Conservation (phyloP, 2,888 invertebrate genomes). For the Melanargia galathea region DNA sequence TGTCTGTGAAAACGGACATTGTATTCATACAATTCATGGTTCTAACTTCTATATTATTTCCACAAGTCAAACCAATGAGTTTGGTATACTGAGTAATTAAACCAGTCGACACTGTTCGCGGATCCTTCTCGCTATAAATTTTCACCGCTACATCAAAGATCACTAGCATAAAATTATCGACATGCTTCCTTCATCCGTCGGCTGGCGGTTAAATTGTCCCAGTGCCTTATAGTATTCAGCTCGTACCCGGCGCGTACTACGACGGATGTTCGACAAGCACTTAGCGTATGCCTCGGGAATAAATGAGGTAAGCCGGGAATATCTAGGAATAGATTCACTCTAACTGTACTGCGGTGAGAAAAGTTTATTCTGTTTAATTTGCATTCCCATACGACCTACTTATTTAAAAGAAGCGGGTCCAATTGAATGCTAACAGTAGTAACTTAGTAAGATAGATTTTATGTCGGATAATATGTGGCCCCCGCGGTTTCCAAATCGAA, state of each 20-base stretch:
- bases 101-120: no score
- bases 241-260: constrained; percentile 39
- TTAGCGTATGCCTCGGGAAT: constrained; percentile 44
- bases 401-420: no score
- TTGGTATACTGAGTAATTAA: no score
- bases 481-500: no score
- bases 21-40: no score
- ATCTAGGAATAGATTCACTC: constrained; percentile 30
- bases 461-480: no score
- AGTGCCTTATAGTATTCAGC: constrained; percentile 39
- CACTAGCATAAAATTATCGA: not conserved
- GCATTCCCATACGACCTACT: no score
- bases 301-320: constrained; percentile 39
- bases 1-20: no score
- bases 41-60: no score
- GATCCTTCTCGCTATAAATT: not conserved
- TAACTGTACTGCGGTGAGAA: constrained; percentile 36
- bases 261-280: constrained; percentile 44
- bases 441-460: no score
- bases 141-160: not conserved
- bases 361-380: constrained; percentile 18
- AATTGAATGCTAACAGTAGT: no score
- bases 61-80: no score
- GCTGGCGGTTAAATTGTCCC: constrained; percentile 34
- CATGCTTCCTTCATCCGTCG: constrained; percentile 4